Evolutionary conservation across 2,113 vertebrate genomes (phyloP), one percentile per base, ranked within the genome.

Genomic region (Pseudorectes ferrugineus): DNA sequence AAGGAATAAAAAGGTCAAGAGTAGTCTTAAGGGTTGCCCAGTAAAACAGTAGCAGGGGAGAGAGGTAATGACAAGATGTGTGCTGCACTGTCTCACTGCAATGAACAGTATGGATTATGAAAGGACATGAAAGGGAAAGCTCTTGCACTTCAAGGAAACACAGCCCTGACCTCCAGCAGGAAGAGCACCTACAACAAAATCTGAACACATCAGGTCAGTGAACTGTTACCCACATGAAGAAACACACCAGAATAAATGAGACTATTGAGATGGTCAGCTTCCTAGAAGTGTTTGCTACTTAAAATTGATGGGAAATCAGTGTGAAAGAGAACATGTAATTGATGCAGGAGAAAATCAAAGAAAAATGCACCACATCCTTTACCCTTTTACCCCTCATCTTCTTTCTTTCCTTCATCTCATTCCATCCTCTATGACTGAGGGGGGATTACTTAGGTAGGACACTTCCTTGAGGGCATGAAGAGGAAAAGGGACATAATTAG

Each of bases 301-400:
- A 81, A 89, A 93, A 49, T 3, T 78, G 35, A 13, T 49, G 20
- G 12, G 26, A 78, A 4, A 43, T 4, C 25, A 35, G 5, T 54
- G 14, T 68, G 46, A 89, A 88, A 74, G 9, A 61, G 14, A 91
- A 14, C 3, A 28, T 48, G 3, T n/a, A 81, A 75, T 12, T 76
- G 26, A 61, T 14, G 3, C 6, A 1, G 4, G 14, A 68, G 28
- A 74, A 88, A 92, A 77, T 18, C 1, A 43, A 57, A 73, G 9
- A 36, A 62, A 89, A 91, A 87, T 26, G 2, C 10, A 72, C 4
- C 6, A 31, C 2, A 0, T 36, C 4, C 22, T 87, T 72, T 72
- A 43, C 6, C 4, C 5, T 42, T 57, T 9, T 0, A 0, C 2
- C 19, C 5, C 4, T 1, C 11, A 7, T 14, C n/a, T 58, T 58